Base-by-base conservation (phyloP, 2,888 invertebrate species). In the Caenorhabditis panamensis region DNA sequence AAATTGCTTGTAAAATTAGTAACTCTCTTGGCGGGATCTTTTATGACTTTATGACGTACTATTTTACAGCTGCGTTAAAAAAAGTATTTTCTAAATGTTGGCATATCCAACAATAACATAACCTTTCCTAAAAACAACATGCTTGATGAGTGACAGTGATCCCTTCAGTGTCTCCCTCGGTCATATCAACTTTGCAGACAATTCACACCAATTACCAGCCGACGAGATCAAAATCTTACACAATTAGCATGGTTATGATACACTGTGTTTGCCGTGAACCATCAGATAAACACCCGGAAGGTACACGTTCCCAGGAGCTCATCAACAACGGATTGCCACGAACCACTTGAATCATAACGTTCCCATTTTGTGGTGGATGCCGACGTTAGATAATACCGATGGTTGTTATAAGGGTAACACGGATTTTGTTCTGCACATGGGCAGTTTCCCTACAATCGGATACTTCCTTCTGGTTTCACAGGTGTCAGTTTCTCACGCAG, bases 311-410 rank as follows among this genome's bases (percentile, higher is more conserved):
- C 64, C 53, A 53, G 9, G 54, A 54, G 64, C 64, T 53, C 64
- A 37, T 53, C 53, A 64, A 24, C 37, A 16, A 26, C 22, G 20
- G 26, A 31, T 31, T 31, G 31, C 9, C 9, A 31, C 9, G 31
- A 18, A 20, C 53, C 24, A 51, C 51, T 64, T 47, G 22, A 64
- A 47, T 18, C 37, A 31, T 24, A 49, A 63, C 49, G 63, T 53
- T 64, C 63, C 51, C 63, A 63, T 64, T n/a, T 24, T 47, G 6
- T n/a, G n/a, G n/a, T n/a, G n/a, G 51, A 63, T 63, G 63, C 63
- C 63, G 63, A 28, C 31, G 16, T 31, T 24, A 63, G 31, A 51
- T 18, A 59, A 41, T 11, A 41, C 11, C 13, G 41, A 31, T 41
- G 31, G 5, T 9, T 31, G 31, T 31, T 31, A 6, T 31, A 9